Percentiles rank a stretch among this genome's conserved stretches.
phyloP scores from a whole-genome alignment of 2,797 vertebrate species.

The Lutjanus argentimaculatus region DNA sequence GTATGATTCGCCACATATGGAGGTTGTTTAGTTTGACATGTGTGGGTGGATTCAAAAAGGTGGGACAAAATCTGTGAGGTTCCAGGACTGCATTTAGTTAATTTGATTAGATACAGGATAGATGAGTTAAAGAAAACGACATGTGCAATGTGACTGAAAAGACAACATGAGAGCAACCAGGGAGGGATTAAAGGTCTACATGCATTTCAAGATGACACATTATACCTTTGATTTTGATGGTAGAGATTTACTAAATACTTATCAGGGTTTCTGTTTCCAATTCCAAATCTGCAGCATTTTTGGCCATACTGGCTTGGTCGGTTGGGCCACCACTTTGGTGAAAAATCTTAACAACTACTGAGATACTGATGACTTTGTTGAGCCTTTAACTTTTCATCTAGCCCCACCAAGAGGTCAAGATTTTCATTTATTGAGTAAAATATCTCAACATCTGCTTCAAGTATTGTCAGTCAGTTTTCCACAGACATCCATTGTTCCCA shows the following conservation, averaged over 20 bases:
- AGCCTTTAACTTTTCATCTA: too few species aligned
- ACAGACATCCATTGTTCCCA: not conserved
- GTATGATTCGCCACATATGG: slow-evolving; percentile 53
- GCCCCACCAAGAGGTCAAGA: too few species aligned
- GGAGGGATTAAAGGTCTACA: not conserved
- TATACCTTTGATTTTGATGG: slow-evolving; percentile 18
- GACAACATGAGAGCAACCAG: not conserved
- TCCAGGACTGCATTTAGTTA: slow-evolving; percentile 48
- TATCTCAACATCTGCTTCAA: not conserved
- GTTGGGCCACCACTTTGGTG: not conserved
- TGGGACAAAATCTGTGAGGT: slow-evolving; percentile 32
- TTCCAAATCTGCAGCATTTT: not conserved
- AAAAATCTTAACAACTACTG: not conserved
- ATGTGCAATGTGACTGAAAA: not conserved
- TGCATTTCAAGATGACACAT: slow-evolving; percentile 15
- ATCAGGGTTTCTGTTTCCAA: not conserved
- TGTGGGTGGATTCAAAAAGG: slow-evolving; percentile 27
- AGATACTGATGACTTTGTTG: not conserved
- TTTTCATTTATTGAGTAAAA: too few species aligned
- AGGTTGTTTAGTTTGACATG: slow-evolving; percentile 53
- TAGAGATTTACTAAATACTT: not conserved
- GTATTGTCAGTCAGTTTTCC: not conserved
- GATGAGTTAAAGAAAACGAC: slow-evolving; percentile 5
- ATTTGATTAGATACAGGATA: slow-evolving; percentile 35
- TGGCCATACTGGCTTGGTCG: not conserved